These are phyloP conservation scores for Anthopleura xanthogrammica DNA, from an alignment of 92 coral and sea anemone genomes.

Conservation along the genomic window DNA sequence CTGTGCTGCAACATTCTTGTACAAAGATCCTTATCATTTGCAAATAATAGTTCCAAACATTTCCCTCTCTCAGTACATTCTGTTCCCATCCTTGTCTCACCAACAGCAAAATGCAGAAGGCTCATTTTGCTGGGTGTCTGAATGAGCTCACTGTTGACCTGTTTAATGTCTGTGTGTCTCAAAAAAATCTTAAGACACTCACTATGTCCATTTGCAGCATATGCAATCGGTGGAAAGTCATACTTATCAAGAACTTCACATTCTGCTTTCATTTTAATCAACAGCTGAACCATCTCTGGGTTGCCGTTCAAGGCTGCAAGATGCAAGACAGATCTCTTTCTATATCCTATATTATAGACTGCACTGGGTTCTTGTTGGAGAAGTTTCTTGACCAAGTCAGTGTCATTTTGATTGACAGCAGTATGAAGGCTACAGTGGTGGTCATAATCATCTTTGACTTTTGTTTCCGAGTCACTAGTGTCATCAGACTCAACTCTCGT, in stretches of 20 bases:
- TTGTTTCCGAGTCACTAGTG: slow-evolving; percentile 51
- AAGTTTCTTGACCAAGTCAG: slow-evolving; percentile 37
- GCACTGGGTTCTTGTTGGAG: slow-evolving; percentile 48
- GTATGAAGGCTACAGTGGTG: slow-evolving; percentile 36
- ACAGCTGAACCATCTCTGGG: slow-evolving; percentile 58
- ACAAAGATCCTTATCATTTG: slow-evolving; percentile 55
- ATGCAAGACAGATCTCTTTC: slow-evolving; percentile 80
- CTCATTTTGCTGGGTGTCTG: slow-evolving; percentile 51
- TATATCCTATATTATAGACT: slow-evolving; percentile 61
- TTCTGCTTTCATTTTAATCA: slow-evolving; percentile 66
- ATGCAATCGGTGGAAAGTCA: slow-evolving; percentile 72
- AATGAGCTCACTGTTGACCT: slow-evolving; percentile 38
- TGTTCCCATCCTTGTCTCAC: slow-evolving; percentile 49
- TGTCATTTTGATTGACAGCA: slow-evolving; percentile 57
- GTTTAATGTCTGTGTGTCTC: slow-evolving; percentile 48
- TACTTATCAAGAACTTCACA: slow-evolving; percentile 64
- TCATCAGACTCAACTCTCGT: slow-evolving; percentile 59
- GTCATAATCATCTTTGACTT: slow-evolving; percentile 24
- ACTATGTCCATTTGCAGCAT: slow-evolving; percentile 82
- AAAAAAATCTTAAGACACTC: slow-evolving; percentile 67
- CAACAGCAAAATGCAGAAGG: slow-evolving; percentile 78
- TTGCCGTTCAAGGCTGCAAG: slow-evolving; percentile 70
- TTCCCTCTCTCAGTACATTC: slow-evolving; percentile 48
- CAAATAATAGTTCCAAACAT: slow-evolving; percentile 70
- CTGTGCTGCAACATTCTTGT: slow-evolving; percentile 44